Percentiles rank a stretch among this genome's conserved stretches.
Evolutionary conservation across 2,113 vertebrate species (phyloP).

Genomic region (Chamaea fasciata): DNA sequence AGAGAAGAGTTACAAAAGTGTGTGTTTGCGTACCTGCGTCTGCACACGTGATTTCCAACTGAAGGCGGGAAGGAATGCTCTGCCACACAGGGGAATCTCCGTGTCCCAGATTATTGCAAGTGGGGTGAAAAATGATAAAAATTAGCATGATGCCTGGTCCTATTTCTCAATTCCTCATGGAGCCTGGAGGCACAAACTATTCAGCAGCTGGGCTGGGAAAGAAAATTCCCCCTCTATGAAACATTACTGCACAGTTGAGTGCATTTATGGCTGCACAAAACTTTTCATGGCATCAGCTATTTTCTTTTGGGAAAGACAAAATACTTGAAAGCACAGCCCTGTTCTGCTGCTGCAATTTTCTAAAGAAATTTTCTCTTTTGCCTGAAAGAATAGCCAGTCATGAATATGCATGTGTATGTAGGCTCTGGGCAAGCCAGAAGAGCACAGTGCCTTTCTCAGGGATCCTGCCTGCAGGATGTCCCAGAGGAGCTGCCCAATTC

Average conservation of each 20-base stretch:
- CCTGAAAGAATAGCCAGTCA: conserved; percentile 7
- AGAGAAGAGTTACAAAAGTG: neutral
- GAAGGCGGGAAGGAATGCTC: neutral
- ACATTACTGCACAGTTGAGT: conserved; percentile 23
- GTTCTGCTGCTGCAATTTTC: conserved; percentile 26
- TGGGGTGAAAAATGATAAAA: conserved; percentile 14
- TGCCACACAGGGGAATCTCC: neutral
- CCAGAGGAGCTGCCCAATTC: neutral
- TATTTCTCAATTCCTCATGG: conserved; percentile 26
- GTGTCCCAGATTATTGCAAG: conserved; percentile 3
- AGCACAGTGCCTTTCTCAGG: neutral
- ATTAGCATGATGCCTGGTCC: conserved; percentile 9
- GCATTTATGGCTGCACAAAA: conserved; percentile 16
- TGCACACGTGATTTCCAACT: neutral
- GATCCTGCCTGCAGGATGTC: neutral
- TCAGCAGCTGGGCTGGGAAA: conserved; percentile 47
- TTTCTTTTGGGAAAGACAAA: conserved; percentile 50
- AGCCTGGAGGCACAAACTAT: conserved; percentile 35
- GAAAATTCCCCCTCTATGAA: conserved; percentile 40
- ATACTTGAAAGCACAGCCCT: conserved; percentile 27
- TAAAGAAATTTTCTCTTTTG: conserved; percentile 43
- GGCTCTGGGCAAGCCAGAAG: neutral
- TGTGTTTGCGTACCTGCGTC: neutral
- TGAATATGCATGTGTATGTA: conserved; percentile 18
- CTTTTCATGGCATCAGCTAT: conserved; percentile 57